Base-by-base conservation (phyloP, 2,888 invertebrate genomes). In the Drosophila nr. perissopoda region DNA sequence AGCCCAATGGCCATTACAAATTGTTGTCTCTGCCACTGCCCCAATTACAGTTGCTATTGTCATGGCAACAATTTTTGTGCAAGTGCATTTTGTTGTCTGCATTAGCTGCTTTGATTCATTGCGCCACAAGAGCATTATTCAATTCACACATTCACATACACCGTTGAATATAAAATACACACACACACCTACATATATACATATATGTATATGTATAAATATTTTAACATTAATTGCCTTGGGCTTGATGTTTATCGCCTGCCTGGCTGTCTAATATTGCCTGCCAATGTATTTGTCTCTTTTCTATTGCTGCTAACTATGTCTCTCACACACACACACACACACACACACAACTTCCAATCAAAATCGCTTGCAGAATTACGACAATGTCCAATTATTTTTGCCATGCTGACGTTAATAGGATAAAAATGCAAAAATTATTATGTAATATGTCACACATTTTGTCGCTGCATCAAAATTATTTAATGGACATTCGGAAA, bases 341-440 rank as follows among this genome's bases (percentile, higher is more conserved):
- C 27, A 1, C 51, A 38, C 29, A 48, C 33, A 68, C 59, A 48
- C 67, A 62, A 65, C 76, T 72, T 76, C 62, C 79, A 80, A 79
- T 79, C 80, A 68, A 65, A 73, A 54, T 56, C 53, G 64, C 62
- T 66, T 46, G 48, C 53, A 68, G 60, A 81, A 82, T 81, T 76
- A 83, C 70, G 77, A 80, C 77, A 80, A 66, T 83, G 81, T 83
- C 81, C 82, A 82, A 82, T 82, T 82, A 82, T 82, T 83, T 75
- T 81, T 75, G 78, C 72, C 58, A 59, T 54, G 66, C 63, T 82
- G 83, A 83, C 82, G 71, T 78, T 82, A 82, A 83, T 82, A 70
- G 83, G 78, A 83, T 81, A 81, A 81, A 83, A 81, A 82, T 82
- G 83, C 58, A 83, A 83, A 81, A 80, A 70, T 81, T 81, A 83